A percentile compares a stretch with the other conserved stretches of the same genome.
These are phyloP conservation scores for Nannospalax galili DNA, from an alignment of 2,113 vertebrate species.

Conservation along the genomic window DNA sequence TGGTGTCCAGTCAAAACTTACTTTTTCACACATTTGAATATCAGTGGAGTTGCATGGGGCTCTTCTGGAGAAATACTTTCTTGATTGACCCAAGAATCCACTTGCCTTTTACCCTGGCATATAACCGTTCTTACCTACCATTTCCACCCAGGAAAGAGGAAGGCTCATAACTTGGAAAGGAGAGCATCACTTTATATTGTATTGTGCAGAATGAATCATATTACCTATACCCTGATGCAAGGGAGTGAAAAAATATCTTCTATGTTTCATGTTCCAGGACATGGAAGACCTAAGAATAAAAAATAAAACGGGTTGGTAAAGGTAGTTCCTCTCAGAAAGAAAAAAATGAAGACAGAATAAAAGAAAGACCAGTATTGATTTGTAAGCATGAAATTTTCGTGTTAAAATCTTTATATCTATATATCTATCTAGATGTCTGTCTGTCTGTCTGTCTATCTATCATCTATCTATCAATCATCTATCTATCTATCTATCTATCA, in stretches of 20 bases:
- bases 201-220: not conserved
- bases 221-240: not conserved
- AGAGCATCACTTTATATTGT: not conserved
- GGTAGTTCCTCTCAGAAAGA: not conserved
- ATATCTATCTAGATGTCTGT: not conserved
- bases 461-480: no score
- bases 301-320: not conserved
- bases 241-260: not conserved
- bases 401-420: not conserved
- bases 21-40: not conserved
- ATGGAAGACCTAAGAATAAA: not conserved
- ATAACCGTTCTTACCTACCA: not conserved
- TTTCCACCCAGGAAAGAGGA: not conserved
- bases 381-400: not conserved
- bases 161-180: not conserved
- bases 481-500: no score
- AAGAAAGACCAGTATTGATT: not conserved
- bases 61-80: not conserved
- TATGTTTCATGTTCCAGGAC: not conserved
- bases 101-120: rapidly evolving
- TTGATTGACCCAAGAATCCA: not conserved
- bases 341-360: not conserved
- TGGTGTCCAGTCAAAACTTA: not conserved
- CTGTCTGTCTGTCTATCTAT: no score
- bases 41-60: not conserved